Evolutionary conservation across 2,888 invertebrate genomes (phyloP), one percentile per base, ranked within the genome.

Genomic region (Leucoptera coffeella): DNA sequence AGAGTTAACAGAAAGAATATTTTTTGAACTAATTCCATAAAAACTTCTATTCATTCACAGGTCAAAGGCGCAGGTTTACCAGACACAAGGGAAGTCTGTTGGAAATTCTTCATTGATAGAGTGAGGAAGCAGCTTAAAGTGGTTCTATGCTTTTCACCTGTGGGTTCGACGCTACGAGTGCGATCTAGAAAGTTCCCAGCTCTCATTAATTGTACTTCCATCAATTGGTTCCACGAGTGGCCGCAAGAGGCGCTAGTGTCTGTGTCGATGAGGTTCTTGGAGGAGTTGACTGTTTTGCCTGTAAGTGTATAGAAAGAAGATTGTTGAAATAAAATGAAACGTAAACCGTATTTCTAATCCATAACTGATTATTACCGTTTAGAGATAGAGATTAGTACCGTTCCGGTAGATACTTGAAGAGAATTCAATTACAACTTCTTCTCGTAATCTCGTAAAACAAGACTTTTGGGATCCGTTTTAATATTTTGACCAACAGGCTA

Each of bases 211-310:
- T 91, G 92, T 43, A 93, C 95, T 4, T 85, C 88, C 27, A 93
- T 95, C 35, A 93, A 96, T 54, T 96, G 96, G 95, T 96, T 96
- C 61, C 95, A 96, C 49, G 95, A 95, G 55, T 96, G 96, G 96
- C 95, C 96, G 3, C 91, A 94, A 62, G 94, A 95, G 58, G 96
- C 96, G 29, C 73, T 96, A 30, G 85, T 94, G 32, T 94, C 94
- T 5, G 96, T 96, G 7, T 87, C 94, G 12, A 79, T 85, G 59
- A 78, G 85, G 39, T 96, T 95, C 56, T 65, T 96, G 32, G 80
- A 82, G 43, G 86, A 88, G 40, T 64, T 90, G 6, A 75, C 81
- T 35, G 85, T 82, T 29, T 62, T 94, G 23, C 86, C 88, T 13
- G 88, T 87, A 60, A 74, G 54, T 50, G 10, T 14, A 7, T 15